Evolutionary conservation across 2,113 vertebrate species (phyloP).

Genomic region (Tapirus terrestris): DNA sequence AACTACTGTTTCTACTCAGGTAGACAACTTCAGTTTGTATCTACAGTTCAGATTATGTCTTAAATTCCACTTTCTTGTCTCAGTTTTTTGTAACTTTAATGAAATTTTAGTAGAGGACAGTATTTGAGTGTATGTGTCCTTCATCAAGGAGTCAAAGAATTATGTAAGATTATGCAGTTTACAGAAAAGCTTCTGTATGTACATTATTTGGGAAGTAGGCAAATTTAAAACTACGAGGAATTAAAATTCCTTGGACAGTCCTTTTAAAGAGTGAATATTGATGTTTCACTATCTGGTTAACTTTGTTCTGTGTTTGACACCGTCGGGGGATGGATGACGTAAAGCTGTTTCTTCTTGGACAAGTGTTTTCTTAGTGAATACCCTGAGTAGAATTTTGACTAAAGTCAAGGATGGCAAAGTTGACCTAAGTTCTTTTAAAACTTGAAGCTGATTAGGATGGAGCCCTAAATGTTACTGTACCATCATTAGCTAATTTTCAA

Average conservation of each 20-base stretch:
- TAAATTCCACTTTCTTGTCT: neutral
- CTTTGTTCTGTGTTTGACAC: conserved; percentile 33
- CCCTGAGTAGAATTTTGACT: neutral
- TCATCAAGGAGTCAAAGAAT: neutral
- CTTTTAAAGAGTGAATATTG: neutral
- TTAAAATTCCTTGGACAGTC: neutral
- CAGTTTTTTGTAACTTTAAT: neutral
- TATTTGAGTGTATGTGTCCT: neutral
- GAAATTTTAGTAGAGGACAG: neutral
- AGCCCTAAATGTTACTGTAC: neutral
- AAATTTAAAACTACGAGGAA: neutral
- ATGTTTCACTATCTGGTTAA: neutral
- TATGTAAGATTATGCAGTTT: conserved; percentile 17
- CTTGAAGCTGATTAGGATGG: neutral
- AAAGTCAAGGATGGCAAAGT: conserved; percentile 2
- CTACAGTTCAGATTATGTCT: neutral
- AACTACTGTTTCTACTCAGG: neutral
- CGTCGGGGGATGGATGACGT: neutral
- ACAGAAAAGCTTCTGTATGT: conserved; percentile 10
- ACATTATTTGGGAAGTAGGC: neutral
- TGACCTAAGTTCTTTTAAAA: conserved; percentile 19
- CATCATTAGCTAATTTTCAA: conserved; percentile 23
- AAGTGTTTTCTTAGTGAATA: neutral
- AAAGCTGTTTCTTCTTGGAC: neutral
- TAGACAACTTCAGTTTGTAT: neutral